Conservation (phyloP, 2,797 vertebrate species). For the Sternarchorhynchus goeldii region DNA sequence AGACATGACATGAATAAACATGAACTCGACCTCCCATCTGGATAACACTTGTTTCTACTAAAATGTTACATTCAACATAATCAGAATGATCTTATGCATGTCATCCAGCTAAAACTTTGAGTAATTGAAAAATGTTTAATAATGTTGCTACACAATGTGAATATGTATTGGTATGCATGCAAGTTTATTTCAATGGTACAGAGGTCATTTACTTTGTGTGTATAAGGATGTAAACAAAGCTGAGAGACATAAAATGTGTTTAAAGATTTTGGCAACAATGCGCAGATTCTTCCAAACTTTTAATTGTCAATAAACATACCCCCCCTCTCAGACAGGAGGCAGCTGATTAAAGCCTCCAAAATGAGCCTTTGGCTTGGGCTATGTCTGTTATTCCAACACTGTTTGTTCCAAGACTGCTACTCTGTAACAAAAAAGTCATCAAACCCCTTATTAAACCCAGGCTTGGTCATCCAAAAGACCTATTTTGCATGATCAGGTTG, state of each 20-base stretch:
- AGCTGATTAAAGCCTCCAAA: constrained; percentile 51
- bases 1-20: constrained; percentile 48
- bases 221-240: constrained; percentile 55
- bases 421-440: constrained; percentile 39
- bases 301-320: constrained; percentile 60
- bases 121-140: constrained; percentile 35
- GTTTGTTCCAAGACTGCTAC: constrained; percentile 52
- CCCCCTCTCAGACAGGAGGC: constrained; percentile 54
- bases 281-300: constrained; percentile 61
- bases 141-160: not conserved
- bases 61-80: constrained; percentile 25
- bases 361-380: constrained; percentile 46
- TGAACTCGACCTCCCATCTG: constrained; percentile 50
- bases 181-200: constrained; percentile 3
- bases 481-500: constrained; percentile 25
- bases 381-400: constrained; percentile 42
- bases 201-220: constrained; percentile 28
- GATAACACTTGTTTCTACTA: constrained; percentile 48
- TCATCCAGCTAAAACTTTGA: constrained; percentile 20
- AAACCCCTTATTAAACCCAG: constrained; percentile 43
- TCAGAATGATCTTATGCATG: constrained; percentile 29
- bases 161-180: not conserved
- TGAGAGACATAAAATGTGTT: constrained; percentile 64
- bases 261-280: constrained; percentile 59
- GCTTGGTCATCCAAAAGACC: constrained; percentile 42